Base-by-base conservation (phyloP, 2,113 vertebrate genomes). In the Bubalus kerabau region DNA sequence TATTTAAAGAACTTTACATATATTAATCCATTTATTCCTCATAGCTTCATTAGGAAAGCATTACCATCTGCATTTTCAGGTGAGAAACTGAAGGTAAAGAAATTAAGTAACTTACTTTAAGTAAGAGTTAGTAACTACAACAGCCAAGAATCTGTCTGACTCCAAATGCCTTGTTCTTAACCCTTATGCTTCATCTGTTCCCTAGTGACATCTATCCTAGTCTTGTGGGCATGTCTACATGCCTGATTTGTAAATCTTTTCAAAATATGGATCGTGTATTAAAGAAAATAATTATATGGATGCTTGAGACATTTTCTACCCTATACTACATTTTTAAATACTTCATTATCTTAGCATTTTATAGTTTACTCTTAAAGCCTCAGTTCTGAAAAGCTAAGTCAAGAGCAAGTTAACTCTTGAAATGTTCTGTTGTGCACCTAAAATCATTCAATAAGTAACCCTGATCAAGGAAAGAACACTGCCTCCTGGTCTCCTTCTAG, bases 101-200 rank as follows among this genome's bases (percentile, higher is more conserved):
- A 95, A 97, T 95, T 40, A 93, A 85, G 60, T 86, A 92, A 95
- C 64, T 60, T 89, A 57, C 9, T 59, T 23, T 80, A 94, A 80
- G 24, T 46, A 78, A 60, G 24, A 67, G 19, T 81, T 54, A 28
- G 10, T 80, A 93, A 59, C 40, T 26, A 88, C 14, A 71, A 82
- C 7, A 83, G 24, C 78, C 9, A 54, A 30, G 48, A 85, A 64
- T 52, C 7, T 43, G 24, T 48, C 56, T 94, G 43, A 96, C 32
- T 95, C 32, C 30, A 80, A 52, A 21, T 50, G 57, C 24, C 80
- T 88, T 21, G 56, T 14, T 88, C 9, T 67, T 94, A 90, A 94
- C 21, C 15, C 13, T 43, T 90, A n/a, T 64, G 46, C 32, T 87
- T 81, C 78, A 32, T 43, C 43, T 64, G 89, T 13, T 43, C 84